A percentile compares a stretch with the other conserved stretches of the same genome.
Conservation (phyloP, 1,140 invertebrate species). For the Tetragonula clypearis region DNA sequence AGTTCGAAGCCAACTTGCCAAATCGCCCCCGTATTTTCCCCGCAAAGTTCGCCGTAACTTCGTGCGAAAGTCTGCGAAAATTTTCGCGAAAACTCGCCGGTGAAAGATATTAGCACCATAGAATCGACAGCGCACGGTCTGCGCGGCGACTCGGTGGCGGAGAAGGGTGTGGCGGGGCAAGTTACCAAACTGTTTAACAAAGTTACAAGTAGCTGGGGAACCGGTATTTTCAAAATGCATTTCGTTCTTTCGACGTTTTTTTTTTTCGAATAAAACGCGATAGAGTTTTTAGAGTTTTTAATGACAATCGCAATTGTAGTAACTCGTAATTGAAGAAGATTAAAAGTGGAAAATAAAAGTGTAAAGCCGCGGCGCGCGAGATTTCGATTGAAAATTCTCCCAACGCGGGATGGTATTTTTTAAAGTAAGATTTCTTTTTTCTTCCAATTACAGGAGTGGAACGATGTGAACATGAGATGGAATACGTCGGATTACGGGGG, state of each 20-base stretch:
- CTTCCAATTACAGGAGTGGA: constrained; percentile 92
- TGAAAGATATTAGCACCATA: constrained; percentile 32
- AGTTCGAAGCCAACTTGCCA: constrained; percentile 41
- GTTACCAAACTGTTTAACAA: constrained; percentile 7
- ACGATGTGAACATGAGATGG: constrained; percentile 99
- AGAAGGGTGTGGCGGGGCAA: background rate
- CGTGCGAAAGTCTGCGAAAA: constrained; percentile 52
- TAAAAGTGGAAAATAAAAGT: background rate
- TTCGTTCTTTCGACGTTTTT: too few species aligned
- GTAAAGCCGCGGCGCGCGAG: too few species aligned
- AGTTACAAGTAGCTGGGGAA: background rate
- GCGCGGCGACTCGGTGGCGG: too few species aligned
- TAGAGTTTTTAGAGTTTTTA: background rate
- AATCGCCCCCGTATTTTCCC: constrained; percentile 50
- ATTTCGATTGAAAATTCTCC: background rate
- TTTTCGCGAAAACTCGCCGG: constrained; percentile 47
- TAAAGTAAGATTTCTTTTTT: background rate
- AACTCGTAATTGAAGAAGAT: too few species aligned
- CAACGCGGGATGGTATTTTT: background rate
- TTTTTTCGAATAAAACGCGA: background rate
- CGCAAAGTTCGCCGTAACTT: constrained; percentile 50
- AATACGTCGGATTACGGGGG: constrained; percentile 97
- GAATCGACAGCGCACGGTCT: constrained; percentile 23
- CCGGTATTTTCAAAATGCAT: background rate
- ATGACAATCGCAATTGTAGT: too few species aligned